Evolutionary conservation across 1,140 invertebrate species (phyloP).

Genomic region (Drosophila carrolli): DNA sequence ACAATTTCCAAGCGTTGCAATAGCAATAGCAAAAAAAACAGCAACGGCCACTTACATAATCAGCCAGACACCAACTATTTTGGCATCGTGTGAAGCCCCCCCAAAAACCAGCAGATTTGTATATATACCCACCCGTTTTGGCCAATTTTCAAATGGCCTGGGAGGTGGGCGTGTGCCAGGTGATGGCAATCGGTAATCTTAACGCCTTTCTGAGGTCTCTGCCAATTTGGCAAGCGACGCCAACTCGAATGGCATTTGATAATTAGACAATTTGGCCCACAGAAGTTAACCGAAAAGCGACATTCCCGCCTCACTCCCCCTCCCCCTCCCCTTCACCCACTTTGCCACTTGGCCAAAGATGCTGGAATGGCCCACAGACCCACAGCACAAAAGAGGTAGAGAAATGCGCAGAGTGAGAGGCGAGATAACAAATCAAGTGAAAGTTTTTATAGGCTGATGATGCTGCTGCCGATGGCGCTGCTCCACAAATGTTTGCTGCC

Average conservation of each 20-base stretch:
- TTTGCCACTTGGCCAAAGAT: not conserved
- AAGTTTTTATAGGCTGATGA: constrained; percentile 49
- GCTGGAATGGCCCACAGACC: constrained; percentile 36
- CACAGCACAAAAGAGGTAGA: constrained; percentile 32
- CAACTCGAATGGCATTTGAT: constrained; percentile 44
- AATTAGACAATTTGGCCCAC: constrained; percentile 48
- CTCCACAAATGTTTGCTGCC: constrained; percentile 31
- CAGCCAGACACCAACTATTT: constrained; percentile 48
- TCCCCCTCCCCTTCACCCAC: no score
- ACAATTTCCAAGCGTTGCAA: constrained; percentile 55
- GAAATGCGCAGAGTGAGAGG: constrained; percentile 37
- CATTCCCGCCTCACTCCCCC: not conserved
- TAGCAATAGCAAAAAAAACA: constrained; percentile 16
- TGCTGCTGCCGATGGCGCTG: constrained; percentile 20
- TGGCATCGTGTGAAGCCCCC: constrained; percentile 44
- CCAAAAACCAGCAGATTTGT: not conserved
- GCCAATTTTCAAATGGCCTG: constrained; percentile 45
- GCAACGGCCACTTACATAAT: constrained; percentile 56
- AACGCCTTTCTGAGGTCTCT: constrained; percentile 54
- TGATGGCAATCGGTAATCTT: constrained; percentile 52
- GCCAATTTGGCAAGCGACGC: constrained; percentile 45
- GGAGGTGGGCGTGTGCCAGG: constrained; percentile 47
- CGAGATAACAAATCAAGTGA: constrained; percentile 52
- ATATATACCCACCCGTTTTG: constrained; percentile 18
- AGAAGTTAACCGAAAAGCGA: constrained; percentile 28